phyloP scores from a whole-genome alignment of 2,888 invertebrate genomes.

The Diarsia rubi region DNA sequence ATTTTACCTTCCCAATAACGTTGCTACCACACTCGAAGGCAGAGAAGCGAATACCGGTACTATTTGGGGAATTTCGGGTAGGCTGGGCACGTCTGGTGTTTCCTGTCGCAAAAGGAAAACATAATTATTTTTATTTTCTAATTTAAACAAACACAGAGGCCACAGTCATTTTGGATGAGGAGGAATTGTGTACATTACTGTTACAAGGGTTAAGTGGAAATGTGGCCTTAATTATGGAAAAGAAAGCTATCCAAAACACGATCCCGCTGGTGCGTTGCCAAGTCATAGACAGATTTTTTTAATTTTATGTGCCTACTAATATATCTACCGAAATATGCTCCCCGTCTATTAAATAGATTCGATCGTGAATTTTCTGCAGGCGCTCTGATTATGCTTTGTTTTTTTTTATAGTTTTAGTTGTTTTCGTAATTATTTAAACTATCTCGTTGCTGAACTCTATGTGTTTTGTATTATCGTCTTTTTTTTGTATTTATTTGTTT shows the following conservation, averaged over 20 bases:
- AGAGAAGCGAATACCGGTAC: neutral
- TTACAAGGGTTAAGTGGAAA: neutral
- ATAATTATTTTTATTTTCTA: neutral
- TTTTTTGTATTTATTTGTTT: no score
- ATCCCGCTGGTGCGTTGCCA: neutral
- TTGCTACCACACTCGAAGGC: constrained; percentile 43
- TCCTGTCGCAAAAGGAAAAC: neutral
- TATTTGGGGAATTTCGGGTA: neutral
- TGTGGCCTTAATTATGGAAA: neutral
- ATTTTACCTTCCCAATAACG: constrained; percentile 42
- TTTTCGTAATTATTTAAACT: constrained; percentile 13
- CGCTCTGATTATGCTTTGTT: neutral
- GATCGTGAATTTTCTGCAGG: neutral
- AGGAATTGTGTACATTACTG: neutral
- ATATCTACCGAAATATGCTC: neutral
- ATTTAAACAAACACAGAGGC: neutral
- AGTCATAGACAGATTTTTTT: neutral
- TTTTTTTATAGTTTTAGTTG: neutral
- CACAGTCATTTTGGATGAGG: neutral
- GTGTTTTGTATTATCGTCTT: neutral
- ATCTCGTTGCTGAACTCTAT: constrained; percentile 33
- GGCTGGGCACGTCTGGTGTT: neutral
- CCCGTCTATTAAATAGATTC: neutral
- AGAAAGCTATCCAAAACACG: neutral
- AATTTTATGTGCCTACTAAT: neutral